Percentiles rank a stretch among this genome's conserved stretches.
Evolutionary conservation across 2,797 vertebrate genomes (phyloP).

Genomic region (Channa striata): DNA sequence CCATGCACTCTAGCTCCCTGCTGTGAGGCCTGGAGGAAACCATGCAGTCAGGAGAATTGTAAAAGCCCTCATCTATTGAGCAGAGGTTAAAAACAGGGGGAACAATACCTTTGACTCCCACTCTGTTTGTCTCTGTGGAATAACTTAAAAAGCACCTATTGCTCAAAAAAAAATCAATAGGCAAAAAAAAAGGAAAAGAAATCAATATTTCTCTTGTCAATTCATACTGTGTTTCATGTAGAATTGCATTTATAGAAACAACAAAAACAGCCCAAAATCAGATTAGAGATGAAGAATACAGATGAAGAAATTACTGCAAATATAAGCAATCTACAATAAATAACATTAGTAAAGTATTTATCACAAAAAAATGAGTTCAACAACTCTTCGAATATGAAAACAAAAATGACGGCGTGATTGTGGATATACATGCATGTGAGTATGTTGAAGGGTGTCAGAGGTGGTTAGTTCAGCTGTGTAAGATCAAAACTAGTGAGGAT

Average conservation of each 20-base stretch:
- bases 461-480: slow-evolving; percentile 65
- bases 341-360: not conserved
- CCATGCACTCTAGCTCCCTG: slow-evolving; percentile 73
- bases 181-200: slow-evolving; percentile 30
- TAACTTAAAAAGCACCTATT: slow-evolving; percentile 61
- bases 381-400: slow-evolving; percentile 2
- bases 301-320: no score
- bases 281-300: slow-evolving; percentile 14
- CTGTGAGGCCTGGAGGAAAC: slow-evolving; percentile 78
- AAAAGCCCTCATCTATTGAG: slow-evolving; percentile 69
- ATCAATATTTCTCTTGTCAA: slow-evolving; percentile 58
- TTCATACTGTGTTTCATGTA: slow-evolving; percentile 40
- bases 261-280: slow-evolving; percentile 5
- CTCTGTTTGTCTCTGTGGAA: slow-evolving; percentile 45
- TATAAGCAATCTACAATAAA: not conserved
- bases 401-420: slow-evolving; percentile 35
- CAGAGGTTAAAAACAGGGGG: slow-evolving; percentile 61
- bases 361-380: not conserved
- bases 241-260: slow-evolving; percentile 36
- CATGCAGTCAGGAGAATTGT: slow-evolving; percentile 64
- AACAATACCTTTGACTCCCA: slow-evolving; percentile 68
- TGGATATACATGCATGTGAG: slow-evolving; percentile 8
- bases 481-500: slow-evolving; percentile 63
- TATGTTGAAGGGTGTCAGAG: not conserved
- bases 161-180: slow-evolving; percentile 56